phyloP scores from a whole-genome alignment of 2,888 invertebrate species.

The Spatulosminthurus flaviceps region DNA sequence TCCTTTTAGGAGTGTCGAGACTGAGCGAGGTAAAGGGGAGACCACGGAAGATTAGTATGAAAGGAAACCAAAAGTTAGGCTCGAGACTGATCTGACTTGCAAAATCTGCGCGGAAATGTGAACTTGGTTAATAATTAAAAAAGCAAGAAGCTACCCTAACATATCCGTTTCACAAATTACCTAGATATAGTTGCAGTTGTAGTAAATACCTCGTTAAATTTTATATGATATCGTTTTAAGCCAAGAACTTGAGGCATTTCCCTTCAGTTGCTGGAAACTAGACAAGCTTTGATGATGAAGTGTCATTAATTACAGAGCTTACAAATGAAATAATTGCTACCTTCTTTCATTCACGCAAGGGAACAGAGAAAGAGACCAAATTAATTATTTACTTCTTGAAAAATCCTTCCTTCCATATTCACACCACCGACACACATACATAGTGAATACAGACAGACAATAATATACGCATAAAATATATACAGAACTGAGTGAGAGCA shows the following conservation, averaged over 20 bases:
- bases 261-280: neutral
- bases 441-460: too few relatives aligned
- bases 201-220: slow-evolving; percentile 32
- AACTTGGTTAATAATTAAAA: slow-evolving; percentile 25
- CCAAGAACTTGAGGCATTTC: slow-evolving; percentile 2
- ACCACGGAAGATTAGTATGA: neutral
- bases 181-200: slow-evolving; percentile 4
- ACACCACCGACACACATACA: too few relatives aligned
- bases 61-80: neutral
- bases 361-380: neutral
- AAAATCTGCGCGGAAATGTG: neutral
- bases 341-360: neutral
- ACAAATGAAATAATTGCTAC: slow-evolving; percentile 18
- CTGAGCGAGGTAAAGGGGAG: neutral
- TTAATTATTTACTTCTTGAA: neutral
- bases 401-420: neutral
- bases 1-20: too few relatives aligned
- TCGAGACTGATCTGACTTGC: slow-evolving; percentile 26
- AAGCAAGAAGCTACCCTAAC: neutral
- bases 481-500: neutral
- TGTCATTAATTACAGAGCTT: slow-evolving; percentile 11
- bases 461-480: too few relatives aligned
- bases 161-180: slow-evolving; percentile 14
- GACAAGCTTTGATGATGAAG: slow-evolving; percentile 18
- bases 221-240: slow-evolving; percentile 14